phyloP scores from a whole-genome alignment of 2,888 invertebrate genomes.

The Lasioglossum calceatum region DNA sequence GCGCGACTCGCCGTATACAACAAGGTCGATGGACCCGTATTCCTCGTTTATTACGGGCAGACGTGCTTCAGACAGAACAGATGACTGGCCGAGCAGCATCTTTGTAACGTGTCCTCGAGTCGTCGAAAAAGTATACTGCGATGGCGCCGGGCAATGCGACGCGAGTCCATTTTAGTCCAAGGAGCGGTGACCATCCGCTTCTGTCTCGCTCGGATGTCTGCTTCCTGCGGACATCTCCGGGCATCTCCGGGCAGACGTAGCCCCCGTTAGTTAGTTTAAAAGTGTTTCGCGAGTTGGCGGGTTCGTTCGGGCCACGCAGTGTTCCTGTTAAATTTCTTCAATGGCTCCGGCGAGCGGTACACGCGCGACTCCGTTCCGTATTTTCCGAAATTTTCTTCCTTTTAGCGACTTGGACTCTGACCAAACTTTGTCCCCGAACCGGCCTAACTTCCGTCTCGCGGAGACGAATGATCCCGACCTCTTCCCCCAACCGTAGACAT shows the following conservation, averaged over 20 bases:
- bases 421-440: slow-evolving; percentile 78
- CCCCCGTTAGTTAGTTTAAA: slow-evolving; percentile 72
- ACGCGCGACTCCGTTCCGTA: slow-evolving; percentile 63
- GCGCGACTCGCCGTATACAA: neutral
- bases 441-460: slow-evolving; percentile 81
- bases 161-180: slow-evolving; percentile 50
- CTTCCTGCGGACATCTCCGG: slow-evolving; percentile 56
- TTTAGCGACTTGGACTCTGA: slow-evolving; percentile 81
- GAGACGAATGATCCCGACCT: slow-evolving; percentile 76
- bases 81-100: slow-evolving; percentile 16
- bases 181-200: slow-evolving; percentile 14
- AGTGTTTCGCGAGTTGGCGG: slow-evolving; percentile 67
- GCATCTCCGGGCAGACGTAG: slow-evolving; percentile 58
- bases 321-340: slow-evolving; percentile 73
- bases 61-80: slow-evolving; percentile 26
- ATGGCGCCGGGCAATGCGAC: slow-evolving; percentile 59
- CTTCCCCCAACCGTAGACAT: slow-evolving; percentile 35
- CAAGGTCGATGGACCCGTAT: neutral
- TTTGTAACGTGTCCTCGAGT: slow-evolving; percentile 37
- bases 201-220: slow-evolving; percentile 30
- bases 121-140: slow-evolving; percentile 46
- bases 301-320: slow-evolving; percentile 40
- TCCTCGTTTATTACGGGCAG: slow-evolving; percentile 8
- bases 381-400: slow-evolving; percentile 81
- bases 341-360: slow-evolving; percentile 58